Conservation (phyloP, 2,113 vertebrate genomes). For the Toxotes chatareus region DNA sequence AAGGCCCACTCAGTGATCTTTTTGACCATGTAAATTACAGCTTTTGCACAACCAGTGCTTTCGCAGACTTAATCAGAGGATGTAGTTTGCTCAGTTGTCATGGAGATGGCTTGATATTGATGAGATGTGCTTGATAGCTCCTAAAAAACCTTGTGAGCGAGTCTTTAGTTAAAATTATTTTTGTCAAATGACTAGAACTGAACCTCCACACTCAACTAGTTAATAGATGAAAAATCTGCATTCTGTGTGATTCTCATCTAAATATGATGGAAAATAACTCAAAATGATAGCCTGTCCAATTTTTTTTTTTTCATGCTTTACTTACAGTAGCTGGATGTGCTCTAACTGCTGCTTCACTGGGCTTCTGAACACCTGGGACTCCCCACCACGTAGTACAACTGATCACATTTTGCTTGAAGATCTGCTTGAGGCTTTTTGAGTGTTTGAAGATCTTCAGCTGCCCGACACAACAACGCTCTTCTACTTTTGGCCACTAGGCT, state of each 20-base stretch:
- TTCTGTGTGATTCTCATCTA: background rate
- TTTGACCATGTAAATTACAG: background rate
- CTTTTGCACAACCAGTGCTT: background rate
- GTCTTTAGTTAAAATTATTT: background rate
- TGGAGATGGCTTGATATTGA: background rate
- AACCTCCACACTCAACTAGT: background rate
- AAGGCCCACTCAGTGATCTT: background rate
- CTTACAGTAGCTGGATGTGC: background rate
- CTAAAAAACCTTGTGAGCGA: background rate
- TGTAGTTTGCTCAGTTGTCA: background rate
- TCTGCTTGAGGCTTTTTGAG: background rate
- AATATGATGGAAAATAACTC: background rate
- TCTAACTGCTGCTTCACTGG: background rate
- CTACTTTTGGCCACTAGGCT: background rate
- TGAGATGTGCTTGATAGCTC: background rate
- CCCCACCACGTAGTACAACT: background rate
- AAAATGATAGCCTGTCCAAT: background rate
- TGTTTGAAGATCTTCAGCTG: constrained; percentile 1
- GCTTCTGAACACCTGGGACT: background rate
- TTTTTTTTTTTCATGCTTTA: background rate
- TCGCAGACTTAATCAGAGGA: background rate
- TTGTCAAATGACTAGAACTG: background rate
- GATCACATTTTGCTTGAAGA: background rate
- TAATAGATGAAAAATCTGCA: background rate
- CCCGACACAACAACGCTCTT: background rate